Evolutionary conservation across 2,113 vertebrate genomes (phyloP).

Genomic region (Lepidothrix coronata): DNA sequence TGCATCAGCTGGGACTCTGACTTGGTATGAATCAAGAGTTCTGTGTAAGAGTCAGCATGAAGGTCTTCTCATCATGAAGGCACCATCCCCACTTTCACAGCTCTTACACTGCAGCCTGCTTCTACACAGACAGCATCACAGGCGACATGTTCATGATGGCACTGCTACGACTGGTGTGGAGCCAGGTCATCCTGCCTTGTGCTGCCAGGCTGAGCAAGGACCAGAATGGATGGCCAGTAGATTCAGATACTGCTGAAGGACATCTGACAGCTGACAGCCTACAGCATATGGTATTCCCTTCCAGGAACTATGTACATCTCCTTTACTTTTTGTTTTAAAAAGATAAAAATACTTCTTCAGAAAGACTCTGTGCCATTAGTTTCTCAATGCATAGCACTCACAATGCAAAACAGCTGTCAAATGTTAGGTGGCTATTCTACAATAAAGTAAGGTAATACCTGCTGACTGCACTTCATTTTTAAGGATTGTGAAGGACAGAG

Average conservation of each 20-base stretch:
- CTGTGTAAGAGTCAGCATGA: not conserved
- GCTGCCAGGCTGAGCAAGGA: not conserved
- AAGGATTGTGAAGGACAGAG: not conserved
- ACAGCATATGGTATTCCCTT: not conserved
- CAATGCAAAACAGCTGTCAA: not conserved
- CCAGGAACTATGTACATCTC: not conserved
- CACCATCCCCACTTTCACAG: not conserved
- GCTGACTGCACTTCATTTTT: not conserved
- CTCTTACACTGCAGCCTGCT: not conserved
- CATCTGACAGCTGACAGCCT: not conserved
- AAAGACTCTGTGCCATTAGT: not conserved
- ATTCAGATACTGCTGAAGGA: not conserved
- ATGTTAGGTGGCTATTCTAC: not conserved
- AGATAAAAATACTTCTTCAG: not conserved
- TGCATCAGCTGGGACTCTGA: not conserved
- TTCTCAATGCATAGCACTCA: not conserved
- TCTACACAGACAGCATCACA: not conserved
- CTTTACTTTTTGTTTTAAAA: not conserved
- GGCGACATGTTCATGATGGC: accelerated
- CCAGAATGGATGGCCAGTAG: accelerated
- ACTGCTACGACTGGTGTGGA: no score
- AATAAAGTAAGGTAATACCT: not conserved
- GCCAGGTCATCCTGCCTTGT: not conserved
- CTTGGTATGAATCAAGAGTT: not conserved
- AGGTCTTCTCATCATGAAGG: not conserved